A percentile compares a stretch with the other conserved stretches of the same genome.
Conservation (phyloP, 2,888 invertebrate genomes). For the Hesperia comma region DNA sequence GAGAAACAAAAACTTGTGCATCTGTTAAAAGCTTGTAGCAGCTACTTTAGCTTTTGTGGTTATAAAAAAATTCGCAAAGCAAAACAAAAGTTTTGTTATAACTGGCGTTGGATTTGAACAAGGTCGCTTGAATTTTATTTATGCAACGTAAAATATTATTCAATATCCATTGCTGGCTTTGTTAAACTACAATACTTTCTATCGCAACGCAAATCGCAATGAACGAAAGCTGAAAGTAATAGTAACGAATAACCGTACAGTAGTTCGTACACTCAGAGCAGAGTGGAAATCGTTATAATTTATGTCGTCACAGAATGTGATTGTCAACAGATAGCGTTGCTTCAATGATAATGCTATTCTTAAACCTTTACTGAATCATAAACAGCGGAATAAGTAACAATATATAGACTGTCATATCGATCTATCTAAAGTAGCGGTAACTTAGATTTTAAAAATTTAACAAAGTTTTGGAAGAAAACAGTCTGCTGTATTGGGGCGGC, state of each 20-base stretch:
- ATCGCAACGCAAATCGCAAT: conserved; percentile 19
- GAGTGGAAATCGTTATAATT: conserved; percentile 59
- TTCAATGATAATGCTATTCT: conserved; percentile 60
- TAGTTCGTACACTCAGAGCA: conserved; percentile 42
- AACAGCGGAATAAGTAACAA: neutral
- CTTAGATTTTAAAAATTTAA: too few species aligned
- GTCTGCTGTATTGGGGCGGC: too few species aligned
- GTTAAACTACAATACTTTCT: neutral
- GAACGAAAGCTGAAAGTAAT: conserved; percentile 9
- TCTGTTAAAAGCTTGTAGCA: conserved; percentile 41
- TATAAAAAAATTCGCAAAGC: conserved; percentile 55
- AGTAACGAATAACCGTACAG: conserved; percentile 33
- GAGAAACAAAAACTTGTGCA: conserved; percentile 41
- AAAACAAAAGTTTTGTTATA: conserved; percentile 64
- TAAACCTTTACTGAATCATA: neutral
- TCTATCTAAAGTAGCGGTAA: neutral
- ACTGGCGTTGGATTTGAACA: conserved; percentile 50
- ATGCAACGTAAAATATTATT: conserved; percentile 40
- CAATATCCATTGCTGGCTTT: conserved; percentile 37
- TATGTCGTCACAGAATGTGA: conserved; percentile 61
- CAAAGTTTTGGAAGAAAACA: too few species aligned
- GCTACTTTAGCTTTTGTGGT: conserved; percentile 42
- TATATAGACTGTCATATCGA: neutral
- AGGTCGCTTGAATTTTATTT: conserved; percentile 49
- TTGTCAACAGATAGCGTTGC: conserved; percentile 60